These are phyloP conservation scores for Agriotes lineatus DNA, from an alignment of 2,888 invertebrate genomes.

Conservation along the genomic window DNA sequence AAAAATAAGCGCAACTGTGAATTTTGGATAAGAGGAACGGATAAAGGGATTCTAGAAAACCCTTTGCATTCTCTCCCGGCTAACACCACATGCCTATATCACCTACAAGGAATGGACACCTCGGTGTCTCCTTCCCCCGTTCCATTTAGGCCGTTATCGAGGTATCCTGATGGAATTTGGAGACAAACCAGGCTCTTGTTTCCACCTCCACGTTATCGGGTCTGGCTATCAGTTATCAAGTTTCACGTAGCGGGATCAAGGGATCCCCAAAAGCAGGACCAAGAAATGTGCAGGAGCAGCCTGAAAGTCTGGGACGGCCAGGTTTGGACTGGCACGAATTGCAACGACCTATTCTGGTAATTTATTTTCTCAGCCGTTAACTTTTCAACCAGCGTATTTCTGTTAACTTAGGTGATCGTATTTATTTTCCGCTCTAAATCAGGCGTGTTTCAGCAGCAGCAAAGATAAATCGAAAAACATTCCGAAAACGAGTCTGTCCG, in stretches of 20 bases:
- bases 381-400: slow-evolving; percentile 25
- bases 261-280: slow-evolving; percentile 75
- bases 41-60: slow-evolving; percentile 84
- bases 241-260: slow-evolving; percentile 81
- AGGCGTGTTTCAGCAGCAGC: slow-evolving; percentile 55
- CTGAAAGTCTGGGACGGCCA: slow-evolving; percentile 91
- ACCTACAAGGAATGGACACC: slow-evolving; percentile 78
- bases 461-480: slow-evolving; percentile 58
- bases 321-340: slow-evolving; percentile 79
- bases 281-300: slow-evolving; percentile 85
- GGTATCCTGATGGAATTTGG: slow-evolving; percentile 67
- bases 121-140: slow-evolving; percentile 67
- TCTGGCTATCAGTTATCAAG: slow-evolving; percentile 89
- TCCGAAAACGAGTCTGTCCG: slow-evolving; percentile 54
- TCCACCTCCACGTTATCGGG: slow-evolving; percentile 78
- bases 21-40: slow-evolving; percentile 86
- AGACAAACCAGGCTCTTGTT: slow-evolving; percentile 68
- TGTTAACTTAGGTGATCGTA: slow-evolving; percentile 22
- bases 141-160: slow-evolving; percentile 71
- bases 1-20: slow-evolving; percentile 87
- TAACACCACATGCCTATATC: slow-evolving; percentile 90
- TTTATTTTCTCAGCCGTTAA: slow-evolving; percentile 52
- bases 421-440: slow-evolving; percentile 39
- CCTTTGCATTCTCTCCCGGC: slow-evolving; percentile 88
- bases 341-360: slow-evolving; percentile 87